These are phyloP conservation scores for Zosterops japonicus DNA, from an alignment of 2,113 vertebrate species.

Conservation along the genomic window DNA sequence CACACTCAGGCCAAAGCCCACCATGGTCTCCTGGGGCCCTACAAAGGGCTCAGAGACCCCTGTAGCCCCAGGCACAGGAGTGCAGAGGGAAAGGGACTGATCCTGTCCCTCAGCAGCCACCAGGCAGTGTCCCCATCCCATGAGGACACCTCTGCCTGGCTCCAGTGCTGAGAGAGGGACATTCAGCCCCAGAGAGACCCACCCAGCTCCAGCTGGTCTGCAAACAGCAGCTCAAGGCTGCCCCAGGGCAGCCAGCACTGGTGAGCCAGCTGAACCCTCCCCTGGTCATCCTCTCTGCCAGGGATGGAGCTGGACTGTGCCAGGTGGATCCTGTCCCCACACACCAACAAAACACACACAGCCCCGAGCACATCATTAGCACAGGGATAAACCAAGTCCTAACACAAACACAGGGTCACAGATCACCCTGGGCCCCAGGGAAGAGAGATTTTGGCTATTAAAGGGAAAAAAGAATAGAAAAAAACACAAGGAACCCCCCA, in stretches of 20 bases:
- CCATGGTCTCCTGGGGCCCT: rapidly evolving
- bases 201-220: neutral
- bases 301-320: neutral
- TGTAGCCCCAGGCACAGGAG: neutral
- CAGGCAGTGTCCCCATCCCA: neutral
- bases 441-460: neutral
- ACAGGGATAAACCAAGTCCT: neutral
- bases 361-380: neutral
- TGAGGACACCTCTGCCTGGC: rapidly evolving
- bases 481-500: constrained; percentile 34
- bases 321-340: neutral
- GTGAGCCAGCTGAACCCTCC: neutral
- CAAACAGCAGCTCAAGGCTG: neutral
- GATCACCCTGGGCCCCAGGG: constrained; percentile 22
- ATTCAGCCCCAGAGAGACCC: neutral
- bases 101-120: neutral
- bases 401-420: neutral
- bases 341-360: rapidly evolving
- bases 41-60: neutral
- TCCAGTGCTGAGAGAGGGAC: neutral
- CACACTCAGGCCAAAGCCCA: neutral
- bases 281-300: neutral
- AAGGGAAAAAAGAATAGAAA: neutral
- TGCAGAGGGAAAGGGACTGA: neutral
- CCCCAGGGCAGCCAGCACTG: neutral